Conservation (phyloP, 2,113 vertebrate species). For the Ovis canadensis region DNA sequence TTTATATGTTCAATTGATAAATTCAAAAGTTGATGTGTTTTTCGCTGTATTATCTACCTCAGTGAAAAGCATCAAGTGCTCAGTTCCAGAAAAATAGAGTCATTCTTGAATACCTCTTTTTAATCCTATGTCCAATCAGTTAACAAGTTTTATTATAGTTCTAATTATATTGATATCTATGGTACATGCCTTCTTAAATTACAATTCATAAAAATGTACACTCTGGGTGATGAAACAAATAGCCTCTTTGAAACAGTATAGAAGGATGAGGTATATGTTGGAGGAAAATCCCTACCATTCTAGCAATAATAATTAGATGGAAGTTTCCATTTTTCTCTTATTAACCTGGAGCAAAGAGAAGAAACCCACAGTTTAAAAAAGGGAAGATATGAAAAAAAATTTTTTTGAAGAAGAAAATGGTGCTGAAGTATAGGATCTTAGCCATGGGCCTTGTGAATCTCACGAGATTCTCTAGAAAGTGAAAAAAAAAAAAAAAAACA, state of each 20-base stretch:
- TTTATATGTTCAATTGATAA: background rate
- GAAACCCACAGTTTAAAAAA: background rate
- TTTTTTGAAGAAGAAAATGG: background rate
- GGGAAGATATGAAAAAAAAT: background rate
- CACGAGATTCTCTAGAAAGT: background rate
- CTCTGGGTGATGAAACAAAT: background rate
- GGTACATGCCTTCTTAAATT: background rate
- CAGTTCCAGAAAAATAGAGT: background rate
- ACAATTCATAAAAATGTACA: background rate
- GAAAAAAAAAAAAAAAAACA: background rate
- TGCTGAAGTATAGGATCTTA: background rate
- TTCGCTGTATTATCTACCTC: background rate
- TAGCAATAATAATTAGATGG: background rate
- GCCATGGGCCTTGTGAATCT: background rate
- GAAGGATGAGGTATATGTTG: background rate
- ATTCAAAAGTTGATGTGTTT: background rate
- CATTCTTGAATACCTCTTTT: background rate
- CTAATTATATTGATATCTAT: background rate
- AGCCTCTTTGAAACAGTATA: too few relatives aligned
- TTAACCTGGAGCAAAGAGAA: background rate
- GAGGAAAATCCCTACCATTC: background rate
- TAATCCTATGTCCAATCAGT: background rate
- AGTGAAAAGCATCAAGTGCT: background rate
- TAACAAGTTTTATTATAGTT: background rate
- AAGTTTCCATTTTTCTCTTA: background rate